Base-by-base conservation (phyloP, 2,888 invertebrate species). In the Adela reaumurella region DNA sequence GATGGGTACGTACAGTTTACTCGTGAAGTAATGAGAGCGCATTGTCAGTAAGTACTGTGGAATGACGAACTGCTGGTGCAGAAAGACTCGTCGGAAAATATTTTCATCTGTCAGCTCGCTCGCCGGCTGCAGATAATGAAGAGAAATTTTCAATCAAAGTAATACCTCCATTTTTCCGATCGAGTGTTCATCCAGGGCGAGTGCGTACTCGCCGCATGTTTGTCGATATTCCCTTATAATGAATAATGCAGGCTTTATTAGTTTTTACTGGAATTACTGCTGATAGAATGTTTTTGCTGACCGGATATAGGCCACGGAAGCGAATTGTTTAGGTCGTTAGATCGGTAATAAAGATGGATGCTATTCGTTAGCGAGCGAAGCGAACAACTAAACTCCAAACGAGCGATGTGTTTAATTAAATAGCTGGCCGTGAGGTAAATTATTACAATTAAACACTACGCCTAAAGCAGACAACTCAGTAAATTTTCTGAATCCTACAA, bases 71-170 rank as follows among this genome's bases (percentile, higher is more conserved):
- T n/a, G n/a, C n/a, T n/a, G n/a, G n/a, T n/a, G n/a, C n/a, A n/a
- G n/a, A n/a, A n/a, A n/a, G n/a, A n/a, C n/a, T n/a, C n/a, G n/a
- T n/a, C n/a, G n/a, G n/a, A n/a, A n/a, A n/a, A n/a, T n/a, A n/a
- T n/a, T n/a, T 74, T 73, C 73, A 70, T 69, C 70, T 74, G 69
- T 67, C 64, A 70, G 69, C 61, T 70, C 69, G 67, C 69, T 74
- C 73, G 68, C 68, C 64, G 62, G 61, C 63, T 70, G 70, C 64
- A 73, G 73, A 73, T 74, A 76, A 74, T 76, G 74, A 76, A 76
- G 74, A 70, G 70, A 60, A 68, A 66, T 70, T 69, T 73, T 69
- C 65, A 73, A 74, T 47, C 71, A 70, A 74, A 70, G 74, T 71
- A 72, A 73, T 70, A 66, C 62, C 55, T 70, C n/a, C 69, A 68